Percentiles rank a stretch among this genome's conserved stretches.
Evolutionary conservation across 2,113 vertebrate species (phyloP).

Genomic region (Phalacrocorax aristotelis): DNA sequence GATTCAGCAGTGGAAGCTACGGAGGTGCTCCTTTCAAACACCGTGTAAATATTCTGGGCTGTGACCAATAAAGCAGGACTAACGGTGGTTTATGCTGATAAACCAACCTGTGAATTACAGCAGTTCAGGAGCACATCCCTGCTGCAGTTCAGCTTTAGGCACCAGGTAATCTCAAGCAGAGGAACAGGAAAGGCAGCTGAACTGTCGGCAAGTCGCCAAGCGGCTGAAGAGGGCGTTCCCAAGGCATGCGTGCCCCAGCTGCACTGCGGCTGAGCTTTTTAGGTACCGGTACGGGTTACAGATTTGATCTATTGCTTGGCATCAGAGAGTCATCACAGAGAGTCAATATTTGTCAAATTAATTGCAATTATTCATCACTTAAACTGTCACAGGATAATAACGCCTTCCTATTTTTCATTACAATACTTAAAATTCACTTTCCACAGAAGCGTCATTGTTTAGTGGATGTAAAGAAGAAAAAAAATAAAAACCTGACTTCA

Average conservation of each 20-base stretch:
- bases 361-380: neutral
- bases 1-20: neutral
- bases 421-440: neutral
- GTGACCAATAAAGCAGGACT: neutral
- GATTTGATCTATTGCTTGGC: neutral
- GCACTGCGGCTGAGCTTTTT: neutral
- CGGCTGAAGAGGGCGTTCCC: neutral
- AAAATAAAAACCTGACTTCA: neutral
- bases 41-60: neutral
- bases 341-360: neutral
- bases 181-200: neutral
- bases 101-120: neutral
- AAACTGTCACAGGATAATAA: neutral
- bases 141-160: neutral
- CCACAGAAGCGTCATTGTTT: neutral
- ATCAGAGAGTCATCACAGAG: fast-evolving
- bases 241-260: fast-evolving
- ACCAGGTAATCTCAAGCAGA: neutral
- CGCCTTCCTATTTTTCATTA: neutral
- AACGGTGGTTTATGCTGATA: neutral
- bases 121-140: neutral
- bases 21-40: neutral
- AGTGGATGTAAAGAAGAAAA: neutral
- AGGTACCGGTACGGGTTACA: neutral
- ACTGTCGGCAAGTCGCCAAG: neutral